Evolutionary conservation across 2,113 vertebrate species (phyloP), one percentile per base, ranked within the genome.

Genomic region (Peucedramus taeniatus): DNA sequence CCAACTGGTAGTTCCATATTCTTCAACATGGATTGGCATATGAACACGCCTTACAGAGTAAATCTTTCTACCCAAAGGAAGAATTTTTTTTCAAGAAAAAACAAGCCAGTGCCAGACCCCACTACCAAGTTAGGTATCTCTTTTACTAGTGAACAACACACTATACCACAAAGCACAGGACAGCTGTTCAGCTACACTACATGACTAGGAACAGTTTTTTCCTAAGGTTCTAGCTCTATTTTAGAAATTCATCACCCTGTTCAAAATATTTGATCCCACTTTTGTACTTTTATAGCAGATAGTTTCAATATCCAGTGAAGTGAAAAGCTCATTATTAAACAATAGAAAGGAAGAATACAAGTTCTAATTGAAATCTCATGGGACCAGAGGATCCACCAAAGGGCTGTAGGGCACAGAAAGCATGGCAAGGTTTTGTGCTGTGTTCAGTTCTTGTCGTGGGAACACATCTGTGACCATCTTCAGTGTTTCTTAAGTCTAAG

Each of bases 271-370:
- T 50, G 20, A 84, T 79, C 74, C 33, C 35, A 37, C 30, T 89
- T 83, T 37, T 47, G 35, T 87, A 37, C 35, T 83, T 64, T 22
- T 50, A 26, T 40, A 61, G 53, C 72, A 80, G 72, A 42, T 31
- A 66, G 47, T 70, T 85, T 70, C 39, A 80, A 49, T 69, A 78
- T 33, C 39, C 65, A 85, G 37, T 74, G 64, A 89, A 82, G 69
- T 42, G 64, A 86, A 87, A 89, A 89, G 49, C 69, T 90, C 51
- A 60, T 86, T 95, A 88, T 75, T 65, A 92, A 81, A 89, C 51
- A 93, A 81, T 8, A 86, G 76, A 81, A 89, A 95, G 72, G 92
- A 82, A 64, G n/a, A 93, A 86, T 68, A 35, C 31, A 59, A 66
- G 20, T 40, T 83, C 31, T 95, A 78, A 87, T 60, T 40, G 37